These are phyloP conservation scores for Stichopus chloronotus DNA, from an alignment of 35 echinoderm and acorn worm species.

Conservation along the genomic window DNA sequence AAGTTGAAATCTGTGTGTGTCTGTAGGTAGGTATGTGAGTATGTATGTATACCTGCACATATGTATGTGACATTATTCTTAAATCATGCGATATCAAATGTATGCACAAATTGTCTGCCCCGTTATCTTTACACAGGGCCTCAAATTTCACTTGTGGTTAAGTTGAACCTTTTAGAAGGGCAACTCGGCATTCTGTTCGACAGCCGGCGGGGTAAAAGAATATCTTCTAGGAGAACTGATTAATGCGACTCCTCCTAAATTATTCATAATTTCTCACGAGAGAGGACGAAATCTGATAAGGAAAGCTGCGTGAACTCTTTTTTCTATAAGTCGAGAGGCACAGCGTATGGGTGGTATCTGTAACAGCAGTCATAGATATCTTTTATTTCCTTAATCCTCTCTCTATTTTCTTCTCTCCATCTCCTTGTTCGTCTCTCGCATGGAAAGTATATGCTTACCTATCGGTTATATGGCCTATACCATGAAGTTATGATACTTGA, in stretches of 20 bases:
- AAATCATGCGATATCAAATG: too few relatives aligned
- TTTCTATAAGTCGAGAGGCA: neutral
- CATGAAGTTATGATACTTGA: too few relatives aligned
- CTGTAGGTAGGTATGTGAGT: too few relatives aligned
- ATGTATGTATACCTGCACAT: too few relatives aligned
- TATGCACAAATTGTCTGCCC: neutral
- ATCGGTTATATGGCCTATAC: too few relatives aligned
- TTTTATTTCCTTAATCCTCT: too few relatives aligned
- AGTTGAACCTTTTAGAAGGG: neutral
- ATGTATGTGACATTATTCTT: too few relatives aligned
- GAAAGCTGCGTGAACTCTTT: neutral
- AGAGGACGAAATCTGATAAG: conserved; percentile 12
- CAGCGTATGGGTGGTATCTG: neutral
- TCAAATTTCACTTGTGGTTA: neutral
- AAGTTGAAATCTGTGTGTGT: too few relatives aligned
- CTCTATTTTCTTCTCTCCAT: too few relatives aligned
- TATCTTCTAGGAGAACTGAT: conserved; percentile 8
- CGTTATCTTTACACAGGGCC: neutral
- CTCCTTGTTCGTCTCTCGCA: too few relatives aligned
- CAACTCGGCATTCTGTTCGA: neutral
- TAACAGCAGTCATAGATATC: too few relatives aligned
- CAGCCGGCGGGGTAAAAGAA: neutral
- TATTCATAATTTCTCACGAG: conserved; percentile 20
- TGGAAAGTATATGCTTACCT: too few relatives aligned
- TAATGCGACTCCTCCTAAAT: neutral